Percentiles rank a stretch among this genome's conserved stretches.
phyloP scores from a whole-genome alignment of 2,113 vertebrate species.

The Daubentonia madagascariensis region DNA sequence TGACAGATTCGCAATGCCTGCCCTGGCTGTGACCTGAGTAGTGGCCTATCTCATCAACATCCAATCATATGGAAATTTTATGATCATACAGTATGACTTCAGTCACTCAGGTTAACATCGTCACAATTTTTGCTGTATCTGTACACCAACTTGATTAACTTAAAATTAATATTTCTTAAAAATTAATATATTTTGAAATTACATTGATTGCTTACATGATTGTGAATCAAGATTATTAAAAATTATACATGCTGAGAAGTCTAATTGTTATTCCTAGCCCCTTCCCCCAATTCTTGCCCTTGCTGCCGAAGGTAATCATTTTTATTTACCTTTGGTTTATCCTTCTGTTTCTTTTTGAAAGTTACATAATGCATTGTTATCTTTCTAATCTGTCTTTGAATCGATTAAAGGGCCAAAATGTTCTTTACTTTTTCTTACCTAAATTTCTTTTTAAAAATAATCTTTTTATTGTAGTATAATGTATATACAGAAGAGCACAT shows the following conservation, averaged over 20 bases:
- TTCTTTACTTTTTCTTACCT: constrained; percentile 25
- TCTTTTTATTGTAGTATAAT: background rate
- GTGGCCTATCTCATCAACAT: background rate
- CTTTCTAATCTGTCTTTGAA: constrained; percentile 7
- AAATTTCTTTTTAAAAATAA: constrained; percentile 26
- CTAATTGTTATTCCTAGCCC: background rate
- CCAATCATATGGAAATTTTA: background rate
- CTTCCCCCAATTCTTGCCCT: background rate
- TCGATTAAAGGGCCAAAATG: background rate
- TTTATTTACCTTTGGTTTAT: constrained; percentile 32
- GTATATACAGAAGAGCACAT: background rate
- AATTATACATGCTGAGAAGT: background rate
- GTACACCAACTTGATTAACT: background rate
- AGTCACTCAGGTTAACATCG: background rate
- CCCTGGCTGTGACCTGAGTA: background rate
- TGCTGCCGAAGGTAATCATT: background rate
- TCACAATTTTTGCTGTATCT: background rate
- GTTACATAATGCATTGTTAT: background rate
- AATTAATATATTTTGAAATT: constrained; percentile 16
- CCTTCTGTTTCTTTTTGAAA: constrained; percentile 37
- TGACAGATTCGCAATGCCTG: background rate
- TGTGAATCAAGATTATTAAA: background rate
- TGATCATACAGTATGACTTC: background rate
- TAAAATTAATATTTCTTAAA: background rate
- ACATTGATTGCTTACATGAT: background rate